Evolutionary conservation across 2,113 vertebrate genomes (phyloP).

Genomic region (Trematomus loennbergii): DNA sequence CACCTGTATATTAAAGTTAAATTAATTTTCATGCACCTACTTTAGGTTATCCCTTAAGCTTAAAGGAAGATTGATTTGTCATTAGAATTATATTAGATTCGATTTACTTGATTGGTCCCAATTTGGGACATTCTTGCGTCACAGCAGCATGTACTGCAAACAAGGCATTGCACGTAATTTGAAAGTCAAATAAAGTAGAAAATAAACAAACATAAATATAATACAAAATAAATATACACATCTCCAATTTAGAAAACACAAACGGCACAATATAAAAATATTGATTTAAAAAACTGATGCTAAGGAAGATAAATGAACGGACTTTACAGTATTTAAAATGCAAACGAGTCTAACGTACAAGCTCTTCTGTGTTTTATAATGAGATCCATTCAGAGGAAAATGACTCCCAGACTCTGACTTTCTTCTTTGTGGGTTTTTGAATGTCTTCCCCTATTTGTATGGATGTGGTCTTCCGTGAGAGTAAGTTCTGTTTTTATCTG

Average conservation of each 20-base stretch:
- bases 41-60: conserved; percentile 29
- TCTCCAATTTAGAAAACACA: no score
- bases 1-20: no score
- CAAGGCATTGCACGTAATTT: no score
- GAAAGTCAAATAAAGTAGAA: no score
- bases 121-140: no score
- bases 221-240: no score
- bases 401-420: conserved; percentile 25
- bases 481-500: conserved; percentile 15
- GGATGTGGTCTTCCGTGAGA: conserved; percentile 6
- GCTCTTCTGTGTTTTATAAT: conserved; percentile 43
- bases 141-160: no score
- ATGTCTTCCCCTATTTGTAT: neutral
- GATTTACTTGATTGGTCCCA: no score
- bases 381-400: conserved; percentile 48
- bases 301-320: conserved; percentile 13
- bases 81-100: conserved; percentile 9
- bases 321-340: conserved; percentile 27
- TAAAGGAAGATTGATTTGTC: conserved; percentile 57
- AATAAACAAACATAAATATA: no score
- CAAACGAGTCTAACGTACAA: conserved; percentile 4
- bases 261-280: no score
- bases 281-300: neutral
- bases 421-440: neutral
- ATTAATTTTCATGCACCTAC: conserved; percentile 2